Evolutionary conservation across 2,888 invertebrate genomes (phyloP).

Genomic region (Argynnis bischoffii): DNA sequence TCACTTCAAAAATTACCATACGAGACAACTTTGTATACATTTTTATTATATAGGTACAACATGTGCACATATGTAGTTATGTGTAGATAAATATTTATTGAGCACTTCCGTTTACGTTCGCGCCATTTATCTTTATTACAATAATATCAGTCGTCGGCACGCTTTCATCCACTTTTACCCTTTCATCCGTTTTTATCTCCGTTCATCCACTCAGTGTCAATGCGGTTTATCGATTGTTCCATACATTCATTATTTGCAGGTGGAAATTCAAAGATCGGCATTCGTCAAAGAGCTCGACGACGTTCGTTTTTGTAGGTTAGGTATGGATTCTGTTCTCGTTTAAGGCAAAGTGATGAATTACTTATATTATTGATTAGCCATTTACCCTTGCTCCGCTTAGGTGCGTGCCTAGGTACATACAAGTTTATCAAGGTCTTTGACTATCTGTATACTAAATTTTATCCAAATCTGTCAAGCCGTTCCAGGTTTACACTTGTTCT

Average conservation of each 20-base stretch:
- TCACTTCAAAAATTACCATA: no score
- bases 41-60: background rate
- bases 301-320: background rate
- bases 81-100: slow-evolving; percentile 14
- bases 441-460: no score
- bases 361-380: no score
- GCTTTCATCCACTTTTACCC: slow-evolving; percentile 12
- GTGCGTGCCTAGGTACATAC: no score
- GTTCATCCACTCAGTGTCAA: slow-evolving; percentile 23
- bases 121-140: slow-evolving; percentile 21
- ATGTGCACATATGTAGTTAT: background rate
- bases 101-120: slow-evolving; percentile 13
- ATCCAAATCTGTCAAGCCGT: no score
- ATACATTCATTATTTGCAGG: slow-evolving; percentile 17
- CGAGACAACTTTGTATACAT: background rate
- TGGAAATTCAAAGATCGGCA: slow-evolving; percentile 9
- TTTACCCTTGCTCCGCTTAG: no score
- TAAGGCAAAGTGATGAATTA: no score
- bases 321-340: no score
- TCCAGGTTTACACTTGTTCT: no score
- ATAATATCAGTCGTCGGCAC: slow-evolving; percentile 19
- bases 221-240: slow-evolving; percentile 18
- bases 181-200: slow-evolving; percentile 13
- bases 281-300: background rate
- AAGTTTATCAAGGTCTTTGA: no score